Conservation (phyloP, 2,797 vertebrate genomes). For the Artibeus lituratus region DNA sequence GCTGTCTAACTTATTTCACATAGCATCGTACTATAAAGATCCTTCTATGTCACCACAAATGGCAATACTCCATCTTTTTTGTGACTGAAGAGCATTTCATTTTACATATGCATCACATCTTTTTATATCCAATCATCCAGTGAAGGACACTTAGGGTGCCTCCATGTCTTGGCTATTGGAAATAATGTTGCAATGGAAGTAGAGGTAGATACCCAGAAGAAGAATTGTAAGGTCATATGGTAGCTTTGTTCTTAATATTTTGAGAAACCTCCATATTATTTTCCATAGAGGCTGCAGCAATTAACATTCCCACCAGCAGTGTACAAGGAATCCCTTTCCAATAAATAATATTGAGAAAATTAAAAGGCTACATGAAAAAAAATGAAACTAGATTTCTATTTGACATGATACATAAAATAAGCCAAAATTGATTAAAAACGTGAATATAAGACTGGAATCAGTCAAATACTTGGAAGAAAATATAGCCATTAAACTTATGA, state of each 20-base stretch:
- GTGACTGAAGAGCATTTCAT: not conserved
- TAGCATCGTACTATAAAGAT: not conserved
- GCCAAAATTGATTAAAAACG: not conserved
- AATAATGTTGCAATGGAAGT: not conserved
- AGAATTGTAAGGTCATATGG: not conserved
- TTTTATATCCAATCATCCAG: not conserved
- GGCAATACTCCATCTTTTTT: not conserved
- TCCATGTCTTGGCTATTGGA: not conserved
- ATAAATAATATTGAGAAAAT: not conserved
- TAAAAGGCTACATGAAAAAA: not conserved
- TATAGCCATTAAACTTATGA: not conserved
- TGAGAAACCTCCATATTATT: not conserved
- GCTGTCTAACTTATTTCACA: not conserved
- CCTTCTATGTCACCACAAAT: not conserved
- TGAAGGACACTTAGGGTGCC: not conserved
- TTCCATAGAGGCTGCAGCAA: not conserved
- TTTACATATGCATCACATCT: not conserved
- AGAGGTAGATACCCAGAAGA: not conserved
- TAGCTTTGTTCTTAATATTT: not conserved
- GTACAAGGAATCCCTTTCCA: not conserved
- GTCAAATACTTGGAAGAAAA: not conserved
- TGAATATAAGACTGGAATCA: not conserved
- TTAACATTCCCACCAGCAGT: not conserved
- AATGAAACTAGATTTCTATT: not conserved
- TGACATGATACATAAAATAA: not conserved